Evolutionary conservation across 2,888 invertebrate species (phyloP).

Genomic region (Xestia xanthographa): DNA sequence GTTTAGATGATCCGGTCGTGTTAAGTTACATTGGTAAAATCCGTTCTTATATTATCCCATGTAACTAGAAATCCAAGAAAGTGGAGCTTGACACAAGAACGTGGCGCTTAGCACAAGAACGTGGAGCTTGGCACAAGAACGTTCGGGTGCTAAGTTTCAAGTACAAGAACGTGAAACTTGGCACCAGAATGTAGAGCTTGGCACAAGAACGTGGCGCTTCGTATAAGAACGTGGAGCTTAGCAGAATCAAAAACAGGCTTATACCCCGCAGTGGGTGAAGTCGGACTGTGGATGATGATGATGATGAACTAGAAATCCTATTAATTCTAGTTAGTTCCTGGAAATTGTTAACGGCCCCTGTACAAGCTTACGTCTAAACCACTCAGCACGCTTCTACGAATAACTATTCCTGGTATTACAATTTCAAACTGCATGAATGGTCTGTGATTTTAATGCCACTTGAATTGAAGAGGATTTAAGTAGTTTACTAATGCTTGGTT

Average conservation of each 20-base stretch:
- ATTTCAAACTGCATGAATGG: neutral
- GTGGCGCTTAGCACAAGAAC: no score
- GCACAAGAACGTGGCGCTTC: no score
- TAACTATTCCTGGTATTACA: neutral
- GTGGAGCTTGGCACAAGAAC: no score
- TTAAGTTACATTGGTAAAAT: neutral
- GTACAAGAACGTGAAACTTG: no score
- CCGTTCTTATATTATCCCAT: neutral
- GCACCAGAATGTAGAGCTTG: no score
- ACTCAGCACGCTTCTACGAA: no score
- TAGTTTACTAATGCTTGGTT: neutral
- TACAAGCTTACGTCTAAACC: neutral
- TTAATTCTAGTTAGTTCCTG: neutral
- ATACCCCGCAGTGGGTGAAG: neutral
- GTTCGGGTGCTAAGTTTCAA: no score
- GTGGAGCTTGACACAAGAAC: neutral
- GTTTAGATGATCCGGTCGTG: neutral
- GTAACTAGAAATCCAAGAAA: neutral
- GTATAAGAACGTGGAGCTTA: neutral
- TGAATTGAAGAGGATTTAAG: neutral
- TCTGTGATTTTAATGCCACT: neutral
- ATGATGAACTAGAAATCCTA: neutral
- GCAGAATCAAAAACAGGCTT: neutral
- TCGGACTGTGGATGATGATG: neutral
- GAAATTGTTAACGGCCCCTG: neutral